Evolutionary conservation across 1,140 invertebrate species (phyloP).

Genomic region (Drosophila busckii): DNA sequence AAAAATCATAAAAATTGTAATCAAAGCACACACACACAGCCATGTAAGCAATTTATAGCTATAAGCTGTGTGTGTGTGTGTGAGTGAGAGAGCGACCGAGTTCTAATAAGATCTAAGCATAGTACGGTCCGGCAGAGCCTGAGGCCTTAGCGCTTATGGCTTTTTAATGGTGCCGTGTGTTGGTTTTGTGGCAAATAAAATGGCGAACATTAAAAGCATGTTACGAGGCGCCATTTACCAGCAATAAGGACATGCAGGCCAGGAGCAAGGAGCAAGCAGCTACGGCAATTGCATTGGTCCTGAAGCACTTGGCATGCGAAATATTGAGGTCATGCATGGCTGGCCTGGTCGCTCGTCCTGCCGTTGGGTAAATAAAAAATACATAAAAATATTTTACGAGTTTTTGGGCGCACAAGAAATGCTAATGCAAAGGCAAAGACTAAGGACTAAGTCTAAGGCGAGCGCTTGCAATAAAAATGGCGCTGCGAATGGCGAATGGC

Average conservation of each 20-base stretch:
- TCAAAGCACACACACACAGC: conserved; percentile 62
- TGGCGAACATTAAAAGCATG: conserved; percentile 73
- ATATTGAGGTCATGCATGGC: conserved; percentile 74
- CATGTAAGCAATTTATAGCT: conserved; percentile 45
- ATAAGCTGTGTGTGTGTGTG: conserved; percentile 11
- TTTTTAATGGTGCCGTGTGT: conserved; percentile 75
- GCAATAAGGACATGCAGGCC: neutral
- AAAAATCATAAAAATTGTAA: conserved; percentile 77
- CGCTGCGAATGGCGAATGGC: conserved; percentile 61
- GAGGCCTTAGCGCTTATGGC: conserved; percentile 68
- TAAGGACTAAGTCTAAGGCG: conserved; percentile 31
- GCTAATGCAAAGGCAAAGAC: conserved; percentile 31
- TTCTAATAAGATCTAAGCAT: conserved; percentile 69
- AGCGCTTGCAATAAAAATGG: conserved; percentile 68
- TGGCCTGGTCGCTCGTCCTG: neutral
- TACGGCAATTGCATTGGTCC: conserved; percentile 57
- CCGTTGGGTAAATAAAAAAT: conserved; percentile 70
- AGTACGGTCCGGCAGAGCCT: conserved; percentile 48
- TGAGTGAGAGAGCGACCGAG: conserved; percentile 6
- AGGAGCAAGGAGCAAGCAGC: neutral
- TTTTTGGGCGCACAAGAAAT: conserved; percentile 18
- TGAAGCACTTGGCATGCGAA: conserved; percentile 24
- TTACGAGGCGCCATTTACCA: conserved; percentile 25
- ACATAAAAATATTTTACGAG: conserved; percentile 77
- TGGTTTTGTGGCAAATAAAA: conserved; percentile 77